Base-by-base conservation (phyloP, 2,797 vertebrate species). In the Podarcis lilfordi region DNA sequence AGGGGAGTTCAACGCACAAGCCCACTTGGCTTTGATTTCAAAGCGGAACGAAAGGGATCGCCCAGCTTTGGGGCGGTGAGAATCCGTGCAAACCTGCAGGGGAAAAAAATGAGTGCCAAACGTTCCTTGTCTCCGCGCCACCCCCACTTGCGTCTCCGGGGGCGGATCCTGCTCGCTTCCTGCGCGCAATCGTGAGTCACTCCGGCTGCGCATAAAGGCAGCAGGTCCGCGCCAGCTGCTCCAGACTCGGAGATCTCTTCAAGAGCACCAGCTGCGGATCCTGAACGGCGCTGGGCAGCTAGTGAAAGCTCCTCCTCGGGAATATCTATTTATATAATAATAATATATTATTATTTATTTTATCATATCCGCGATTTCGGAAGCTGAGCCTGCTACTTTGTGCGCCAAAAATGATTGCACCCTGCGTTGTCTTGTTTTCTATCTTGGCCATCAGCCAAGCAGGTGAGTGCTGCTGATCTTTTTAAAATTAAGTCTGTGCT, bases 401-500 rank as follows among this genome's bases (percentile, higher is more conserved):
- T 9, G 40, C 61, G 8, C 23, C 40, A 32, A 64, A 40, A 27
- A 93, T 94, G 93, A 4, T 90, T 15, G 15, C 86, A 21, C 35
- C 74, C 76, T 88, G 88, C 87, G 19, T 91, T 1, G 43, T 96
- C 45, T 15, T 96, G 82, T 91, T 76, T 71, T 91, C 89, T 0
- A 89, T 94, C 5, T 40, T 95, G 84, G 87, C 94, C 2, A 82
- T 93, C 55, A 1, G 90, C 82, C 61, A 8, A 0, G 94, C 96
- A 92, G 96, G 97, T 97, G 84, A 92, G 95, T 85, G 10, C 8
- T 7, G n/a, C 69, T 17, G n/a, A 5, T 32, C n/a, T 35, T 35
- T 72, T 8, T 15, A 55, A 55, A 55, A 55, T 55, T 15, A 55
- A 55, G 50, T 55, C 50, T 55, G 13, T 55, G 50, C 19, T 25